These are phyloP conservation scores for Hyposoter didymator DNA, from an alignment of 2,888 invertebrate species.

Conservation along the genomic window DNA sequence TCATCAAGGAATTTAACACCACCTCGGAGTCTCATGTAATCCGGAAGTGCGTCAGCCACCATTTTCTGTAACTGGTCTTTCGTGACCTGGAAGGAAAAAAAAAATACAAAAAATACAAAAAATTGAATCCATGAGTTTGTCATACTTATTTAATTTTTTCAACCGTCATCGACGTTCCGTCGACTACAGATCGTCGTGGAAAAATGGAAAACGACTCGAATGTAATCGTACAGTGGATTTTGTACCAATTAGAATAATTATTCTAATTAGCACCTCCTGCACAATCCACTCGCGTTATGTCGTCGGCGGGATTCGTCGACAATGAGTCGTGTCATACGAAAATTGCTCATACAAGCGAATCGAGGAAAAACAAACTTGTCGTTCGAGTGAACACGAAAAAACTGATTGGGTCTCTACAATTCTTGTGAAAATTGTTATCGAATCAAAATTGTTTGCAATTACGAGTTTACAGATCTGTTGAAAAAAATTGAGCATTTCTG, in stretches of 20 bases:
- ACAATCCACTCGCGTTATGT: not conserved
- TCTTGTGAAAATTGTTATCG: not conserved
- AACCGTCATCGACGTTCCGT: not conserved
- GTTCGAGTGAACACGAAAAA: no score
- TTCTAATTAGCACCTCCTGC: slow-evolving; percentile 15
- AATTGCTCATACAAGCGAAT: not conserved
- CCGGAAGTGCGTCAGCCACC: slow-evolving; percentile 72
- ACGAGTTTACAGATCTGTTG: no score
- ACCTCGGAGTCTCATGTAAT: slow-evolving; percentile 74
- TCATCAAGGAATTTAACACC: slow-evolving; percentile 77
- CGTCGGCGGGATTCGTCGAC: not conserved
- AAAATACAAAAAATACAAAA: slow-evolving; percentile 8
- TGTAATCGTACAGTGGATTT: slow-evolving; percentile 13
- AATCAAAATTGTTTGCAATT: not conserved
- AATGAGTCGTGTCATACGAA: not conserved
- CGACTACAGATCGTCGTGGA: not conserved
- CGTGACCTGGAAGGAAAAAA: slow-evolving; percentile 72
- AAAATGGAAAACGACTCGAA: not conserved
- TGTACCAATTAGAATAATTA: slow-evolving; percentile 18
- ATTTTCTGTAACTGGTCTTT: slow-evolving; percentile 75
- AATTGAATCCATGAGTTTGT: not conserved
- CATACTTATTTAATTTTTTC: not conserved
- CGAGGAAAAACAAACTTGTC: no score
- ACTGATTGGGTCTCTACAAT: not conserved
- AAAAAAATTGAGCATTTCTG: not conserved